Evolutionary conservation across 2,797 vertebrate species (phyloP).

Genomic region (Poecile montanus): DNA sequence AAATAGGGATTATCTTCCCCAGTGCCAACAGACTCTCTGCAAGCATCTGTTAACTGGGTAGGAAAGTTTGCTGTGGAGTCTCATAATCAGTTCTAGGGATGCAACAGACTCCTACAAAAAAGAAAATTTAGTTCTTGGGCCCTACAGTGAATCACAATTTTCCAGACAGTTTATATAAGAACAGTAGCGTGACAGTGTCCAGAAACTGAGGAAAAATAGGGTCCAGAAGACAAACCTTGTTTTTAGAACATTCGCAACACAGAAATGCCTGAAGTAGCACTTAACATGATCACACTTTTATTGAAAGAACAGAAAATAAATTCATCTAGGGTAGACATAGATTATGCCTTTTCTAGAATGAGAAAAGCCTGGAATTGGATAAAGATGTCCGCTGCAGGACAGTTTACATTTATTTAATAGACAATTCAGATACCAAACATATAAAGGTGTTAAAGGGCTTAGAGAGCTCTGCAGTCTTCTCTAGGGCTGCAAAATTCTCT

Average conservation of each 20-base stretch:
- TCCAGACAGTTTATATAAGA: background rate
- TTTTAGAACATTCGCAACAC: background rate
- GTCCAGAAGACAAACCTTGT: background rate
- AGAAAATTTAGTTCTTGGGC: background rate
- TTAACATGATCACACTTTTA: accelerated
- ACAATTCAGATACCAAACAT: background rate
- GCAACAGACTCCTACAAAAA: background rate
- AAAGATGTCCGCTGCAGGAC: background rate
- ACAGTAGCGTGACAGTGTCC: background rate
- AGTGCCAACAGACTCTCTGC: background rate
- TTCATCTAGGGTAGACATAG: background rate
- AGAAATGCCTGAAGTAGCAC: background rate
- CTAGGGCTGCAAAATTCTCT: background rate
- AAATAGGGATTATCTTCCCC: background rate
- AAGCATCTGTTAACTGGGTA: background rate
- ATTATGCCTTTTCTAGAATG: background rate
- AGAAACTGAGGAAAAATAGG: background rate
- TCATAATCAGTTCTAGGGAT: background rate
- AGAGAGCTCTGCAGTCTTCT: background rate
- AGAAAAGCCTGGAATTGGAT: background rate
- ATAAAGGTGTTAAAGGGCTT: background rate
- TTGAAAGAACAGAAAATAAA: background rate
- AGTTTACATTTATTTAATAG: background rate
- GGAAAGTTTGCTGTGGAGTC: background rate
- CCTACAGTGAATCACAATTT: background rate